phyloP scores from a whole-genome alignment of 2,888 invertebrate genomes.

The Lycia hirtaria region DNA sequence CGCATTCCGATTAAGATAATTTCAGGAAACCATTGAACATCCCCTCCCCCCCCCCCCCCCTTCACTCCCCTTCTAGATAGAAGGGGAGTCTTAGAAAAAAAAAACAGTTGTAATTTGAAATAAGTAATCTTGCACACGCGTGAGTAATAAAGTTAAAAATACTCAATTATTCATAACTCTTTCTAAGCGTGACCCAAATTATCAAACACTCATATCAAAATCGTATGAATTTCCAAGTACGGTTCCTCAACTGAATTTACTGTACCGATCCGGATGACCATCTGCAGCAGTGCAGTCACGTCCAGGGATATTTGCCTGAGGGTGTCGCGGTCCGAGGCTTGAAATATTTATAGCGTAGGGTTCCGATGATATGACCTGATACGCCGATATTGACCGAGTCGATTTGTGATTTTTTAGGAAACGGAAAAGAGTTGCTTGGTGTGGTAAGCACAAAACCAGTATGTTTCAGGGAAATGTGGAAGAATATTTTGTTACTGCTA shows the following conservation, averaged over 20 bases:
- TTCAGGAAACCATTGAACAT: no score
- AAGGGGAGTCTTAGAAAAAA: no score
- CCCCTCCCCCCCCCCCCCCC: no score
- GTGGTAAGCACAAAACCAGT: no score
- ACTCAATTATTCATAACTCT: neutral
- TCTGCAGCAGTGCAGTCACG: constrained; percentile 39
- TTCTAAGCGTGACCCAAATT: neutral
- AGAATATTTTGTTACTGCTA: no score
- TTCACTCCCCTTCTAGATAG: no score
- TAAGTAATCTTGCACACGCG: no score
- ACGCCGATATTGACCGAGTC: neutral
- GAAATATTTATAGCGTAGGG: constrained; percentile 38
- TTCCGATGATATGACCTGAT: constrained; percentile 9
- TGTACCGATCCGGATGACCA: constrained; percentile 27
- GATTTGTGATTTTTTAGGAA: neutral
- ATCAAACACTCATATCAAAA: neutral
- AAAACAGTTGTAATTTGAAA: no score
- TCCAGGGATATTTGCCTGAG: constrained; percentile 33
- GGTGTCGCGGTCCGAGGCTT: constrained; percentile 26
- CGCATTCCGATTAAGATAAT: no score
- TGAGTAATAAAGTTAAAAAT: no score
- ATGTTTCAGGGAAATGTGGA: no score
- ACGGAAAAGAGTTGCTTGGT: neutral
- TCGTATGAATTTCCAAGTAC: constrained; percentile 16
- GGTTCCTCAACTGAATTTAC: constrained; percentile 19